Percentiles rank a stretch among this genome's conserved stretches.
phyloP scores from a whole-genome alignment of 2,113 vertebrate species.

The Salvelinus sp. region DNA sequence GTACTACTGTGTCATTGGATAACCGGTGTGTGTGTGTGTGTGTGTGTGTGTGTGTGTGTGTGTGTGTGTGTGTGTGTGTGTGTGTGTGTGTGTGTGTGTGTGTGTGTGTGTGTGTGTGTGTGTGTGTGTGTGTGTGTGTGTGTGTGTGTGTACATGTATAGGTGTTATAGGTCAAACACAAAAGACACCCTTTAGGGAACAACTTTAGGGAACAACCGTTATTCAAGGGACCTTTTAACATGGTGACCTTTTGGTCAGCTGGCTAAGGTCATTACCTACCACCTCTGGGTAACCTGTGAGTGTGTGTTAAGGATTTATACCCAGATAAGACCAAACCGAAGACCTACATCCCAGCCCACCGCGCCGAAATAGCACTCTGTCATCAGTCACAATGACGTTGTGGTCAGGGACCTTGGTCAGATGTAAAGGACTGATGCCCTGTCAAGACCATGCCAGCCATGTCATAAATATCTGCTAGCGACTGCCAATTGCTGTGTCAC shows the following conservation, averaged over 20 bases:
- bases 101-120: conserved; percentile 7
- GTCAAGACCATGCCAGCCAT: conserved; percentile 28
- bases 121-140: conserved; percentile 4
- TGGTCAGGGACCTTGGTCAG: conserved; percentile 37
- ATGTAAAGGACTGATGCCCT: conserved; percentile 46
- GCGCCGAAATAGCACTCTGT: conserved; percentile 5
- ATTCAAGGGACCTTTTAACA: too few species aligned
- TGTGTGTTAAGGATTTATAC: neutral
- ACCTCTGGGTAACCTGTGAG: neutral
- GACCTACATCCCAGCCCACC: neutral
- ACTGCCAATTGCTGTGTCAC: neutral
- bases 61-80: neutral
- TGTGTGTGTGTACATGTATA: conserved; percentile 11
- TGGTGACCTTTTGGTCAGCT: neutral
- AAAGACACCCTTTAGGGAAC: too few species aligned
- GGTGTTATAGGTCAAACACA: too few species aligned
- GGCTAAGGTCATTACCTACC: neutral
- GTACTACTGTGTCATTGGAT: neutral
- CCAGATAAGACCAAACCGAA: neutral
- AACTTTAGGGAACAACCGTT: too few species aligned
- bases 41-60: neutral
- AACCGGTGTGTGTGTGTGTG: neutral
- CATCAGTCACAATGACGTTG: conserved; percentile 45
- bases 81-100: conserved; percentile 2
- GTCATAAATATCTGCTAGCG: conserved; percentile 2